Evolutionary conservation across 2,888 invertebrate genomes (phyloP), one percentile per base, ranked within the genome.

Genomic region (Philhelius pedissequus): DNA sequence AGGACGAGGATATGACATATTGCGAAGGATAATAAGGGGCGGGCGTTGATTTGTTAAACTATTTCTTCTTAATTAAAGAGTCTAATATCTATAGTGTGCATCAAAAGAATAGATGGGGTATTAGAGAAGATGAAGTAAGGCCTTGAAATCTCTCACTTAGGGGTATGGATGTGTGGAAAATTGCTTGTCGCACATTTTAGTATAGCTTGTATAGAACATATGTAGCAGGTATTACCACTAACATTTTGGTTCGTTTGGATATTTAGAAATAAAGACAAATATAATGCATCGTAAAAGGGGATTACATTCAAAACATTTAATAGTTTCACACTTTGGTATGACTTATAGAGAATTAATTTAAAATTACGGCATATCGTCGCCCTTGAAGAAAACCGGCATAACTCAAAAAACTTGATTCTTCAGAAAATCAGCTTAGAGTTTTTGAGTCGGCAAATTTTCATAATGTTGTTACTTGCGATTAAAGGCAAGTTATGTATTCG

Each of bases 31-130:
- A 18, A 62, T 32, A 52, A 18, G 64, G 56, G 70, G 48, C 25
- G 56, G 56, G 50, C 22, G 71, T 43, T 64, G 40, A 70, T 40
- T 56, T 54, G 38, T 56, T 32, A 64, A 64, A 50, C 79, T 69
- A 66, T 60, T 83, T 69, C 56, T 54, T 35, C 43, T 75, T 80
- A 76, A 80, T 84, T 84, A 80, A 76, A 56, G 30, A 60, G 40
- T 71, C 58, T 32, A 30, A 70, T 76, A 40, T 20, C n/a, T n/a
- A n/a, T n/a, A 4, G 70, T 38, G 58, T 79, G 84, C 68, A 25
- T 4, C 20, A 2, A 20, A 50, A 68, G 70, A 84, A 80, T 80
- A 54, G 68, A 15, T 66, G 54, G 43, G 60, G 80, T 54, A 66
- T 83, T 68, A 76, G 2, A 45, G 11, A 18, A 45, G 11, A 18